Evolutionary conservation across 2,113 vertebrate species (phyloP), one percentile per base, ranked within the genome.

Genomic region (Pelmatolapia mariae): DNA sequence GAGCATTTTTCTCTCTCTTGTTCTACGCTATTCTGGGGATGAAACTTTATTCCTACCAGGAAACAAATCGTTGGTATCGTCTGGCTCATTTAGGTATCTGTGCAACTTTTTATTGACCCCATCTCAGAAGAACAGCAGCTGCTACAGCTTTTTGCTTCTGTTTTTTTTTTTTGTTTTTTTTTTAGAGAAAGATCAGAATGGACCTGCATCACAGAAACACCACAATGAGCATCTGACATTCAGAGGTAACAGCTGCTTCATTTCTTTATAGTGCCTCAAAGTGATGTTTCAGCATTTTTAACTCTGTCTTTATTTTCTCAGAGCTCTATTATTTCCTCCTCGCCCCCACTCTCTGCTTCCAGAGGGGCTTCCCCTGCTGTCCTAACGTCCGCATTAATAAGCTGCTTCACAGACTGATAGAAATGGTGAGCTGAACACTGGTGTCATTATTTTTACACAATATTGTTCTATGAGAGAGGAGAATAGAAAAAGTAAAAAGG

Each of bases 301-400:
- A 68, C 33, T 61, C 11, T 47, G 26, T 79, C 10, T 91, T 40
- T 89, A 47, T 18, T 84, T 47, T 81, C 29, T 80, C 68, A 95
- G 90, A 88, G 50, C 91, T 84, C 1, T 91, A 92, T 50, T 95
- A 83, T 63, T 94, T 96, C 87, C 85, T 95, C n/a, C 73, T 94
- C 24, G 90, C 89, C 12, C 86, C 91, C 7, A 94, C 91, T 4
- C 59, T 96, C 84, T 4, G 3, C 88, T 96, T 57, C 82, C 91
- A 93, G 84, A 91, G 85, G 68, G 85, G 94, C 86, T 96, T 95
- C 85, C 89, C 86, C 16, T 82, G 63, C 16, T 89, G 87, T 22
- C 81, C 91, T 0, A 84, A 56, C 24, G 12, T 91, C 78, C 91
- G 87, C 33, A 82, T 93, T 29, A 87, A 89, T 8, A 93, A 54